These are phyloP conservation scores for Numida meleagris DNA, from an alignment of 2,113 vertebrate species.

Conservation along the genomic window DNA sequence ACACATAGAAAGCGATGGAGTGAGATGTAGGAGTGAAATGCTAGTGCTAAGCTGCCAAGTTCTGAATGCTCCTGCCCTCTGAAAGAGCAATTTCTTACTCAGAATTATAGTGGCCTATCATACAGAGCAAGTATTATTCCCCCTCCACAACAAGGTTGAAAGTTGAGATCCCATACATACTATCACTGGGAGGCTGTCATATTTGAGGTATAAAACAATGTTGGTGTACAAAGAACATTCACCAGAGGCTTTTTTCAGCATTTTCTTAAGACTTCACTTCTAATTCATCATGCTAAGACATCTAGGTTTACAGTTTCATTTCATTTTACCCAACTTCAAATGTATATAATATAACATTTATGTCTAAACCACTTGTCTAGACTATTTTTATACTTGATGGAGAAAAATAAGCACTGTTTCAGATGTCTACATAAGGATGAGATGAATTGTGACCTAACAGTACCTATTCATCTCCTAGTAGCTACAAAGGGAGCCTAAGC, in stretches of 20 bases:
- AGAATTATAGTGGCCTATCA: not conserved
- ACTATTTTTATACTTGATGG: not conserved
- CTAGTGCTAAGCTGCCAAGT: not conserved
- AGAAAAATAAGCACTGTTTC: not conserved
- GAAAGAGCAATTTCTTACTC: not conserved
- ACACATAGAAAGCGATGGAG: not conserved
- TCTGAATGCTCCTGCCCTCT: not conserved
- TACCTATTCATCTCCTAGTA: not conserved
- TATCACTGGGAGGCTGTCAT: not conserved
- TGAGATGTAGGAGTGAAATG: not conserved
- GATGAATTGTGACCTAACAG: not conserved
- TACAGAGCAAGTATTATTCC: not conserved
- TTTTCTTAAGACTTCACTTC: not conserved
- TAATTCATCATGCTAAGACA: not conserved
- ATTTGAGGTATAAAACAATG: not conserved
- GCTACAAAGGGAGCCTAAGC: not conserved
- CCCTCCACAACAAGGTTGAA: not conserved
- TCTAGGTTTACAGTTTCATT: slow-evolving; percentile 25
- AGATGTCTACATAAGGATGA: not conserved
- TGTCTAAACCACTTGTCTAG: slow-evolving; percentile 23
- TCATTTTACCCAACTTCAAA: not conserved
- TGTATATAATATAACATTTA: not conserved
- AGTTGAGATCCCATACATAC: not conserved
- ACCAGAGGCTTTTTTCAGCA: not conserved
- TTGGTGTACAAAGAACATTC: not conserved